Conservation (phyloP, 1,140 invertebrate species). For the Homarus americanus region DNA sequence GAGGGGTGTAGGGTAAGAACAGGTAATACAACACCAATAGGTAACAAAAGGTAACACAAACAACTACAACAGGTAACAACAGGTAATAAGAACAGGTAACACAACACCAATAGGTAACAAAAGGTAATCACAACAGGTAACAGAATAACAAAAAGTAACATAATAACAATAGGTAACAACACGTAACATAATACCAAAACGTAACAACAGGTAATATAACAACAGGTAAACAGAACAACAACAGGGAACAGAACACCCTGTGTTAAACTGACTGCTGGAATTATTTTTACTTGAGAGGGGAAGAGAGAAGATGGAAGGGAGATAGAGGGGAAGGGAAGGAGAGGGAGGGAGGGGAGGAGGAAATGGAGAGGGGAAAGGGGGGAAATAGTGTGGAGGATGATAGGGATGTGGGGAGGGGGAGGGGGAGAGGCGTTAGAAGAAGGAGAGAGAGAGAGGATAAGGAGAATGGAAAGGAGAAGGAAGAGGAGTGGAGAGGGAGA, state of each 20-base stretch:
- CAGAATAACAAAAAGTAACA: background rate
- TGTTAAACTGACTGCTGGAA: slow-evolving; percentile 27
- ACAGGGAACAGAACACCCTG: background rate
- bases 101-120: background rate
- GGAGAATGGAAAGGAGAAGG: background rate
- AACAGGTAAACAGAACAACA: background rate
- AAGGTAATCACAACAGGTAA: background rate
- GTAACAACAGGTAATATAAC: background rate
- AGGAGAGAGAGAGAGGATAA: background rate
- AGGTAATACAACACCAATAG: too few species aligned
- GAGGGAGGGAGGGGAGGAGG: background rate
- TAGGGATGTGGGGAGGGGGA: too few species aligned
- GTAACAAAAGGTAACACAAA: too few species aligned
- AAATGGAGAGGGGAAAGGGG: background rate
- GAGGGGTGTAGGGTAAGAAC: too few species aligned
- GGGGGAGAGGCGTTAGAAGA: background rate
- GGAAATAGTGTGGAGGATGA: background rate
- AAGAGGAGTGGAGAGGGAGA: background rate
- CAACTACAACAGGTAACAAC: too few species aligned
- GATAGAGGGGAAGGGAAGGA: background rate
- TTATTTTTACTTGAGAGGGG: slow-evolving; percentile 31
- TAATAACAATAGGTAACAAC: too few species aligned
- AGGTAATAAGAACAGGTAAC: too few species aligned
- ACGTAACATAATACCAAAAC: background rate
- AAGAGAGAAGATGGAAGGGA: background rate